These are phyloP conservation scores for Iphiclides podalirius DNA, from an alignment of 2,888 invertebrate species.

Conservation along the genomic window DNA sequence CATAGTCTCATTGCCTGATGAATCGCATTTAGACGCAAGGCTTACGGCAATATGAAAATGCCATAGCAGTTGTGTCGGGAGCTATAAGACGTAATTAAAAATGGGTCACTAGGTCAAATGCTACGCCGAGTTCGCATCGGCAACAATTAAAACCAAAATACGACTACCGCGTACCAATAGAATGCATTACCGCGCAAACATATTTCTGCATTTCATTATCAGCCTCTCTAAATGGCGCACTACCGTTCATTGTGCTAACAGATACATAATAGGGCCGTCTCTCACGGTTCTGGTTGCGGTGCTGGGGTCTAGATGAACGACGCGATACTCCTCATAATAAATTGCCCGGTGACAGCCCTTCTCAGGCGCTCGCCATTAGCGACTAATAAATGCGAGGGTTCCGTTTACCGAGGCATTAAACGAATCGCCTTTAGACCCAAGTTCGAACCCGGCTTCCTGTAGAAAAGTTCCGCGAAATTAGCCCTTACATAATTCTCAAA, in stretches of 20 bases:
- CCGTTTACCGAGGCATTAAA: background rate
- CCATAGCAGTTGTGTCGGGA: too few species aligned
- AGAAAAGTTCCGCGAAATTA: background rate
- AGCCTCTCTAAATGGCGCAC: too few species aligned
- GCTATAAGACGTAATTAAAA: too few species aligned
- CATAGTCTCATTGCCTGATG: too few species aligned
- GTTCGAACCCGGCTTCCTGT: background rate
- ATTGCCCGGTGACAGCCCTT: slow-evolving; percentile 57
- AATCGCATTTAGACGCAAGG: too few species aligned
- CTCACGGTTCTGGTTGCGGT: slow-evolving; percentile 42
- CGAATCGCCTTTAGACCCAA: background rate
- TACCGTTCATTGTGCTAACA: slow-evolving; percentile 30
- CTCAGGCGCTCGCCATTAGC: slow-evolving; percentile 62
- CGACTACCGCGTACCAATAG: slow-evolving; percentile 1
- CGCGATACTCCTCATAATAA: slow-evolving; percentile 62
- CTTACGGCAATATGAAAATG: too few species aligned
- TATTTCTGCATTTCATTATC: slow-evolving; percentile 21
- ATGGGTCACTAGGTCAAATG: background rate
- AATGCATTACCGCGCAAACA: slow-evolving; percentile 9
- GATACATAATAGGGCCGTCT: slow-evolving; percentile 16
- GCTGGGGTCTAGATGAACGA: slow-evolving; percentile 40
- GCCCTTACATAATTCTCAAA: too few species aligned
- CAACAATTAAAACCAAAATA: slow-evolving; percentile 15
- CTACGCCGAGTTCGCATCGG: background rate
- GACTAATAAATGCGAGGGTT: slow-evolving; percentile 40